Conservation (phyloP, 2,888 invertebrate genomes). For the Perdita meconis region DNA sequence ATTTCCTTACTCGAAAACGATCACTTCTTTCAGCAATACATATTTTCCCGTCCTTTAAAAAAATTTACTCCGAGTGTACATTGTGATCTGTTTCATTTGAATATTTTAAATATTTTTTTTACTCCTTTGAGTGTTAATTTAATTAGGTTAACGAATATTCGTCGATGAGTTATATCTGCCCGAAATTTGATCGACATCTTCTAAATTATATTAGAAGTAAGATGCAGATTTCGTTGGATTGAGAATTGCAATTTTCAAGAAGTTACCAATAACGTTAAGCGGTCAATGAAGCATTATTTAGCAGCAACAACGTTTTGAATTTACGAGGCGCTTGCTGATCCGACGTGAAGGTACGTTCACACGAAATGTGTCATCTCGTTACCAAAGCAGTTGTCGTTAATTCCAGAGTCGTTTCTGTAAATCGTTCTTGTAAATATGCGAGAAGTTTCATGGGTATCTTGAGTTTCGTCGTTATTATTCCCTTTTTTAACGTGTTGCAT, state of each 20-base stretch:
- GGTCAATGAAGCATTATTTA: background rate
- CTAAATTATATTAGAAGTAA: background rate
- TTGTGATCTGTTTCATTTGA: too few relatives aligned
- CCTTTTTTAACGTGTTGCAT: conserved; percentile 18
- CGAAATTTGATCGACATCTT: background rate
- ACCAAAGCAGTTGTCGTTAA: conserved; percentile 65
- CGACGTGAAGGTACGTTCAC: background rate
- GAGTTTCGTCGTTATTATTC: conserved; percentile 18
- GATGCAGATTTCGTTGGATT: conserved; percentile 3
- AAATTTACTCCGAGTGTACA: too few relatives aligned
- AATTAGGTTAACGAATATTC: too few relatives aligned
- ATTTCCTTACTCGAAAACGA: background rate
- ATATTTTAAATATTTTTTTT: too few relatives aligned
- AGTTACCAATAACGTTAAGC: conserved; percentile 32
- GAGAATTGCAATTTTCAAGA: conserved; percentile 12
- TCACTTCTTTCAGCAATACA: too few relatives aligned
- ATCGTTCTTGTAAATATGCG: conserved; percentile 64
- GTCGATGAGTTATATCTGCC: background rate
- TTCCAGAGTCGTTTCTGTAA: conserved; percentile 33
- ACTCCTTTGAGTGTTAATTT: too few relatives aligned
- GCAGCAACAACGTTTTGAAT: conserved; percentile 2
- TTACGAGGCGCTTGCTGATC: conserved; percentile 12
- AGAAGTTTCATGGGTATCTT: conserved; percentile 34
- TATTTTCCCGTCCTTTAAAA: too few relatives aligned
- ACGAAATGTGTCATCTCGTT: conserved; percentile 65